These are phyloP conservation scores for Phthorimaea operculella DNA, from an alignment of 1,140 invertebrate genomes.

Conservation along the genomic window DNA sequence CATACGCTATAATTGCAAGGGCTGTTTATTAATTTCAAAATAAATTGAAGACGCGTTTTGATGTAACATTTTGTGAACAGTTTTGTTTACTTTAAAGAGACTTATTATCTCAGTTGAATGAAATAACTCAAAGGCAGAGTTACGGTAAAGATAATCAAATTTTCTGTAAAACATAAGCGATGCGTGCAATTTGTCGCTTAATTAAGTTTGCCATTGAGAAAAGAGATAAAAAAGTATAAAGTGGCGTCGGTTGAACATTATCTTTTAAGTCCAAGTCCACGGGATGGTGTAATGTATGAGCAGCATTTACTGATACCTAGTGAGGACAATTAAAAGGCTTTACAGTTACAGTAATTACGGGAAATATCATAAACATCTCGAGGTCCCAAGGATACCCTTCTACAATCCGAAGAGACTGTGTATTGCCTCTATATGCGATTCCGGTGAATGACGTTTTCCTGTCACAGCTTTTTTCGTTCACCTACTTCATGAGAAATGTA, in stretches of 20 bases:
- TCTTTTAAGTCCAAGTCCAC: not conserved
- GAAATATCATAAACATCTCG: conserved; percentile 51
- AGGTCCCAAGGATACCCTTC: conserved; percentile 33
- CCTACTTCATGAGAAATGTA: conserved; percentile 23
- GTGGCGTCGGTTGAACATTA: not conserved
- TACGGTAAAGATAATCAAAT: no score
- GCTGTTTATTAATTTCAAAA: not conserved
- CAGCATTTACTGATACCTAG: conserved; percentile 33
- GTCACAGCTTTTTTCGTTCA: conserved; percentile 24
- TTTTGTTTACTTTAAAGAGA: no score
- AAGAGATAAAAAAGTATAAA: not conserved
- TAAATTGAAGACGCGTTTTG: not conserved
- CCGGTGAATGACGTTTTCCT: conserved; percentile 37
- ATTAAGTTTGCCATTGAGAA: not conserved
- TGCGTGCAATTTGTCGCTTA: not conserved
- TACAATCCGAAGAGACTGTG: conserved; percentile 23
- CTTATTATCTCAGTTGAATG: no score
- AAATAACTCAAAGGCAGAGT: no score
- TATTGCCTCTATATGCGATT: conserved; percentile 16
- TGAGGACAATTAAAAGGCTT: conserved; percentile 30
- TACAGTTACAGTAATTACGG: conserved; percentile 52
- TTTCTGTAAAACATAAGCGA: no score
- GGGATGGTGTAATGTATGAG: conserved; percentile 6
- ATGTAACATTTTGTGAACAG: no score
- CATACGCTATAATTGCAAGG: not conserved